Evolutionary conservation across 2,797 vertebrate species (phyloP), one percentile per base, ranked within the genome.

Genomic region (Chaetophractus vellerosus): DNA sequence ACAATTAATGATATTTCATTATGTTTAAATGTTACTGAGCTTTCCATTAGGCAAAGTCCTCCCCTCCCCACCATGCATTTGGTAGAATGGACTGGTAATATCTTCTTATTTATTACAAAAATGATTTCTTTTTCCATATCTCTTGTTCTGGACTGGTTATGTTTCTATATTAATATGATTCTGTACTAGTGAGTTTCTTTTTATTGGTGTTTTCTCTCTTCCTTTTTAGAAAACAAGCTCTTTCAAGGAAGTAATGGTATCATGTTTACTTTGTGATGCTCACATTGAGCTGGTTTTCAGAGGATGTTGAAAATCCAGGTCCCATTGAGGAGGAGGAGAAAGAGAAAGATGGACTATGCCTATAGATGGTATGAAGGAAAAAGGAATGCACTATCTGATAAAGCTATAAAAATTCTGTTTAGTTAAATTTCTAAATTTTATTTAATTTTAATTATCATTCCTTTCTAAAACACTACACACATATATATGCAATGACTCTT

Each of bases 271-370:
- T 59, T 83, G 36, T 90, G 80, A 81, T 36, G 66, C 24, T 84
- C 66, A 59, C 19, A 55, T 45, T 11, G 64, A 95, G 48, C 36
- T 91, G 68, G 23, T 87, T 96, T 96, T 93, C 50, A 87, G 19
- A 48, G 57, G 71, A 50, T 50, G 3, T 50, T 72, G n/a, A 66
- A 48, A 14, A 61, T 80, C 63, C 6, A 36, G 21, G 66, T 45
- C 57, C 79, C 23, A 19, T 0, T 41, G 75, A 92, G 19, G 59
- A 82, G 2, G 7, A 74, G 0, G 1, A 28, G 15, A 38, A 76
- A 59, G 59, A 26, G 33, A 61, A 88, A 82, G 41, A 86, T 0
- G 31, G 19, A 52, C 66, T 8, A 15, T 55, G 28, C 4, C 28
- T 14, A 10, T 0, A 23, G 18, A 48, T 38, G 8, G 12, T 41